Conservation (phyloP, 1,140 invertebrate genomes). For the Drosophila nannoptera region DNA sequence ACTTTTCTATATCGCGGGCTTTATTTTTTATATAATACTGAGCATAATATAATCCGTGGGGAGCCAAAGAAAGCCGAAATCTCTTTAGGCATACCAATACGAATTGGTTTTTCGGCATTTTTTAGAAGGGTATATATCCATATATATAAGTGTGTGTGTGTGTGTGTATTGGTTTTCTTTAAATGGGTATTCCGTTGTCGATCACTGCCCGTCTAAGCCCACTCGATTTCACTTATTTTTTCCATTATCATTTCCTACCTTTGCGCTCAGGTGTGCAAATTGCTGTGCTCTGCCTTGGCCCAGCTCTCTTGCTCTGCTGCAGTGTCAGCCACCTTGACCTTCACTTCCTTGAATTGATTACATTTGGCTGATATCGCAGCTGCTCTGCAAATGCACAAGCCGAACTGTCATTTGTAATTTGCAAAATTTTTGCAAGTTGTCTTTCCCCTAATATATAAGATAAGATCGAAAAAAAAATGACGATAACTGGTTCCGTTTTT, state of each 20-base stretch:
- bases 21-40: not conserved
- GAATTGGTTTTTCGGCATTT: no score
- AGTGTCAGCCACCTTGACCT: slow-evolving; percentile 62
- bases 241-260: slow-evolving; percentile 56
- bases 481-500: no score
- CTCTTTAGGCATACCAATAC: no score
- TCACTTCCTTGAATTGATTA: slow-evolving; percentile 56
- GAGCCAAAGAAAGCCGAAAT: no score
- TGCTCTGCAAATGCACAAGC: slow-evolving; percentile 8
- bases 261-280: slow-evolving; percentile 50
- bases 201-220: not conserved
- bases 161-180: no score
- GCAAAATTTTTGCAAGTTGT: no score
- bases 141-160: no score
- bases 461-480: no score
- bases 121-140: no score
- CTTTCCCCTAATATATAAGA: no score
- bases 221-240: slow-evolving; percentile 12
- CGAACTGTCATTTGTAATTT: no score
- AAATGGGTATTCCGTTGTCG: not conserved
- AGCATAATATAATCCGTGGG: not conserved
- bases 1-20: slow-evolving; percentile 50
- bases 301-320: slow-evolving; percentile 1
- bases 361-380: slow-evolving; percentile 6
- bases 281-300: slow-evolving; percentile 18